These are phyloP conservation scores for Drosophila limbata DNA, from an alignment of 2,888 invertebrate species.

Conservation along the genomic window DNA sequence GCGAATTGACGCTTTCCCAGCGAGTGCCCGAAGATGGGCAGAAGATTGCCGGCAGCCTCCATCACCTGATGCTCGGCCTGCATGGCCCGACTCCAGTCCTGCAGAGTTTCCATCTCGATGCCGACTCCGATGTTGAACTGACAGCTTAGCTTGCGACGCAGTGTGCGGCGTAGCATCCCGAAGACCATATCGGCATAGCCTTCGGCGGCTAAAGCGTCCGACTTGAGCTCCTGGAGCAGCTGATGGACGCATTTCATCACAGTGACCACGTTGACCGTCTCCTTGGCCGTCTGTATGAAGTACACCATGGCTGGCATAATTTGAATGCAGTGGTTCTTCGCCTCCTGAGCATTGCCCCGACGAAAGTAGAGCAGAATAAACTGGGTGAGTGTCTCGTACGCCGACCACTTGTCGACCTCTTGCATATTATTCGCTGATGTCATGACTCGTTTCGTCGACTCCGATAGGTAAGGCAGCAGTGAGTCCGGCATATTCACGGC, in stretches of 20 bases:
- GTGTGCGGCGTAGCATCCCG: conserved; percentile 7
- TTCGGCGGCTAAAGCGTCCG: conserved; percentile 3
- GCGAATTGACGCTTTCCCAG: conserved; percentile 25
- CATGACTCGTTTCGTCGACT: neutral
- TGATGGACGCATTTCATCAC: conserved; percentile 14
- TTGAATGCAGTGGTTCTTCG: conserved; percentile 6
- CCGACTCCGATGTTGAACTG: conserved; percentile 15
- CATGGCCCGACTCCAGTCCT: conserved; percentile 13
- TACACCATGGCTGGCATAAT: conserved; percentile 20
- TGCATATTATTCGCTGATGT: neutral
- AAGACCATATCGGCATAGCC: conserved; percentile 23
- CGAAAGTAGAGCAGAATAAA: conserved; percentile 8
- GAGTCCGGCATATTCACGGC: conserved; percentile 12
- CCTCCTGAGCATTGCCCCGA: neutral
- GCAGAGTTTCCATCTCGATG: conserved; percentile 15
- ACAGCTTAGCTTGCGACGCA: conserved; percentile 29
- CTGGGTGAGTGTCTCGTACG: conserved; percentile 24
- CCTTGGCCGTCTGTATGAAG: conserved; percentile 13
- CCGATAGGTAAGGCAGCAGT: conserved; percentile 13
- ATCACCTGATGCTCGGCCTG: conserved; percentile 9
- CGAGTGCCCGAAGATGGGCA: conserved; percentile 24
- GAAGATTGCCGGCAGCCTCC: conserved; percentile 10
- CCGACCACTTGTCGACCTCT: conserved; percentile 9
- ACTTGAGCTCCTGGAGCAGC: conserved; percentile 16
- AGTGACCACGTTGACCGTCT: conserved; percentile 4